phyloP scores from a whole-genome alignment of 2,797 vertebrate species.

The Trichosurus vulpecula region DNA sequence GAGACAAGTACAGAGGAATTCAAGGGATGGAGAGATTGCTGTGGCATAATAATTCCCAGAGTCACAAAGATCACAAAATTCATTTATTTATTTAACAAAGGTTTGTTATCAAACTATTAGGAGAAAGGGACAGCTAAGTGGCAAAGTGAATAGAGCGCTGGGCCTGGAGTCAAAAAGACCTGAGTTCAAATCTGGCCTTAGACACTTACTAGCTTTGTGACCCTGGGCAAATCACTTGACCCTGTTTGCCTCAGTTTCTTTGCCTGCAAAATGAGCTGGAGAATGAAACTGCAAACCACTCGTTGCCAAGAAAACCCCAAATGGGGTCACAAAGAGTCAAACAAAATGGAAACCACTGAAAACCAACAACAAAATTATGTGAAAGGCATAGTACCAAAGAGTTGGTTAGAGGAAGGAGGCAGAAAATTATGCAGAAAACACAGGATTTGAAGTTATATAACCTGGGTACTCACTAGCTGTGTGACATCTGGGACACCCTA shows the following conservation, averaged over 20 bases:
- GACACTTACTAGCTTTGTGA: neutral
- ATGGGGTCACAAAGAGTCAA: neutral
- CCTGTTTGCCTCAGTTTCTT: neutral
- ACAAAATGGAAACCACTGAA: neutral
- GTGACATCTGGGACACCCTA: neutral
- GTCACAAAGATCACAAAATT: neutral
- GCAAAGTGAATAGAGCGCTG: neutral
- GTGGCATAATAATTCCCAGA: neutral
- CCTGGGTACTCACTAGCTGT: neutral
- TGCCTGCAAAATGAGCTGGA: neutral
- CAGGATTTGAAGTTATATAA: neutral
- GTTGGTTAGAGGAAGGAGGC: neutral
- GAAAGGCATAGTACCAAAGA: neutral
- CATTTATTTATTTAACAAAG: constrained; percentile 3
- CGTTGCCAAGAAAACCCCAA: neutral
- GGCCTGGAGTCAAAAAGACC: neutral
- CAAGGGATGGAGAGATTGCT: neutral
- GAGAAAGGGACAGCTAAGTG: neutral
- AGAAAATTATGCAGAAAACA: neutral
- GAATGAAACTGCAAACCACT: neutral
- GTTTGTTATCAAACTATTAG: constrained; percentile 5
- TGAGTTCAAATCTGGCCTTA: neutral
- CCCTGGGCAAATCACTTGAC: neutral
- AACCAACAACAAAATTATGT: neutral
- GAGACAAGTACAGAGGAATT: neutral